Evolutionary conservation across 2,888 invertebrate genomes (phyloP).

Genomic region (Spilosoma lubricipeda): DNA sequence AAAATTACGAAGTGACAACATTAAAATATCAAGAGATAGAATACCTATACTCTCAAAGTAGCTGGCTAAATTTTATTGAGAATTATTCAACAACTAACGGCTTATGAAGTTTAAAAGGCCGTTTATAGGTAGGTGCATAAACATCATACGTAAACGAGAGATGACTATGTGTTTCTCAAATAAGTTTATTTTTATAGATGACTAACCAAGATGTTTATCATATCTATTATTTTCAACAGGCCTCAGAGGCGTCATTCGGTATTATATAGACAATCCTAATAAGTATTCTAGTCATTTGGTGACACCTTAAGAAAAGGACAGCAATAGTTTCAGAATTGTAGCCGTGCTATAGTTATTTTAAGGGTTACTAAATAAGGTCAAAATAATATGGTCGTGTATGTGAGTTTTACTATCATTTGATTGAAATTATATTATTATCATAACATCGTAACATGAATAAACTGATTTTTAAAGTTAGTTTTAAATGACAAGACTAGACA

Average conservation of each 20-base stretch:
- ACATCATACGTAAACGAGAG: background rate
- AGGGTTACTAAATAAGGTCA: background rate
- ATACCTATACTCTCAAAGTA: background rate
- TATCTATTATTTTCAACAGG: background rate
- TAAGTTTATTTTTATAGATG: background rate
- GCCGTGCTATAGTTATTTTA: background rate
- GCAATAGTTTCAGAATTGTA: background rate
- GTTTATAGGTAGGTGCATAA: background rate
- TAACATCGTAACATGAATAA: too few relatives aligned
- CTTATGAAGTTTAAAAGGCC: background rate
- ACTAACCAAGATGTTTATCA: background rate
- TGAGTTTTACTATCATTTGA: background rate
- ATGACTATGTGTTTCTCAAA: background rate
- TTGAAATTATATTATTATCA: background rate
- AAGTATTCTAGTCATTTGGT: background rate
- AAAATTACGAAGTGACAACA: background rate
- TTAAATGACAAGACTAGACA: background rate
- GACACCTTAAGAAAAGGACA: background rate
- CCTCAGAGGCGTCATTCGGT: background rate
- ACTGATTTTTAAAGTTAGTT: too few relatives aligned
- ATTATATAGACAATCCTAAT: background rate
- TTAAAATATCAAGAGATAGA: background rate
- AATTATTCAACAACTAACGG: background rate
- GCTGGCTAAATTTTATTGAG: background rate
- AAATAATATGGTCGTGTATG: background rate